Evolutionary conservation across 1,140 invertebrate genomes (phyloP).

Genomic region (Drosophila teissieri): DNA sequence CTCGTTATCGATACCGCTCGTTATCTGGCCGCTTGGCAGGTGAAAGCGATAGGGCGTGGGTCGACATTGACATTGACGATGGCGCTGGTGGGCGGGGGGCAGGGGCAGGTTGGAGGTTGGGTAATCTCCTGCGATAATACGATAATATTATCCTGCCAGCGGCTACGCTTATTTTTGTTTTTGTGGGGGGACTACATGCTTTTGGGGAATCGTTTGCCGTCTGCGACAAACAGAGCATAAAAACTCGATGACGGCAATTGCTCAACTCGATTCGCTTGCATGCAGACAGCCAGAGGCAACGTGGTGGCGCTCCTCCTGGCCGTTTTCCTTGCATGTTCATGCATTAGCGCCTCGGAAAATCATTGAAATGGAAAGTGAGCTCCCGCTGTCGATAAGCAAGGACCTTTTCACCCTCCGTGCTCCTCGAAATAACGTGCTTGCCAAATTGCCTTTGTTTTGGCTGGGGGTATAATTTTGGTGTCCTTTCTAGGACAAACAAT

Average conservation of each 20-base stretch:
- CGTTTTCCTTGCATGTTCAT: conserved; percentile 41
- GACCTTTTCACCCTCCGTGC: conserved; percentile 16
- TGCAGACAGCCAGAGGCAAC: conserved; percentile 17
- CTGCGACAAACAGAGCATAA: conserved; percentile 59
- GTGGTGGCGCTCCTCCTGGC: neutral
- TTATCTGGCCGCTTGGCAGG: conserved; percentile 23
- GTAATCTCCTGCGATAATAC: neutral
- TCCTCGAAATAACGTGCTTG: conserved; percentile 1
- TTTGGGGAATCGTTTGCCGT: conserved; percentile 3
- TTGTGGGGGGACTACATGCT: conserved; percentile 1
- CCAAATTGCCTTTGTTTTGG: conserved; percentile 2
- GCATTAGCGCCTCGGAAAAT: conserved; percentile 55
- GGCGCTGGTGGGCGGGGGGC: neutral
- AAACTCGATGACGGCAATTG: conserved; percentile 57
- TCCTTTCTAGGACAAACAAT: neutral
- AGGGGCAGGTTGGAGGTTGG: neutral
- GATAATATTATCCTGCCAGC: neutral
- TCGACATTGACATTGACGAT: conserved; percentile 29
- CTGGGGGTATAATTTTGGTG: neutral
- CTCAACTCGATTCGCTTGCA: conserved; percentile 48
- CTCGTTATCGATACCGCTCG: conserved; percentile 53
- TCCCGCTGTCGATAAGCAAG: conserved; percentile 24
- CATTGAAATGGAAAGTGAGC: conserved; percentile 83
- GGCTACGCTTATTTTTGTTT: neutral
- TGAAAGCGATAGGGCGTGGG: conserved; percentile 47